A percentile compares a stretch with the other conserved stretches of the same genome.
Conservation (phyloP, 1,140 invertebrate species). For the Contarinia nasturtii region DNA sequence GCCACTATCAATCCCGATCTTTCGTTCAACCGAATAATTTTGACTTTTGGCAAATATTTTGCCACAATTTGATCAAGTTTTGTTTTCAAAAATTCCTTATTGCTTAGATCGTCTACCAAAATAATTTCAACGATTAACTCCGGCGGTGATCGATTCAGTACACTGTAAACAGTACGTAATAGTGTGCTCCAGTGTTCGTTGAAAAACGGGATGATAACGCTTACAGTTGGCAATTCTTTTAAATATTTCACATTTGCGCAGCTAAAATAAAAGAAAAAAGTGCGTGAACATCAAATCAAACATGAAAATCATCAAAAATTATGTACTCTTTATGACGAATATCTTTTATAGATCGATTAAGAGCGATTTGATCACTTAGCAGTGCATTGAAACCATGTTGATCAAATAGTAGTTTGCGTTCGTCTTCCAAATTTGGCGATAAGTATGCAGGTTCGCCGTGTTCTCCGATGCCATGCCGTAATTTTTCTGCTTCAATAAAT, state of each 20-base stretch:
- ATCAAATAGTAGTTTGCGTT: constrained; percentile 48
- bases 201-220: constrained; percentile 84
- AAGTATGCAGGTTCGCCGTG: constrained; percentile 44
- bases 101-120: constrained; percentile 79
- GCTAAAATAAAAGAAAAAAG: constrained; percentile 18
- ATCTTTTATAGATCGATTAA: constrained; percentile 65
- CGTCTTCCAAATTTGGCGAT: constrained; percentile 28
- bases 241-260: constrained; percentile 62
- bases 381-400: constrained; percentile 81
- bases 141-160: constrained; percentile 63
- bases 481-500: constrained; percentile 44
- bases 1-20: constrained; percentile 78
- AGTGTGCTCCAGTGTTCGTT: constrained; percentile 84
- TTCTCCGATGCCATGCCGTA: constrained; percentile 52
- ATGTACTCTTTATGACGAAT: constrained; percentile 54
- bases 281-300: too few relatives aligned
- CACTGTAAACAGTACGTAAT: constrained; percentile 65
- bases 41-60: constrained; percentile 53
- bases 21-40: constrained; percentile 47
- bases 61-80: constrained; percentile 57
- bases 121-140: constrained; percentile 78
- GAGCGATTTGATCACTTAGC: constrained; percentile 71
- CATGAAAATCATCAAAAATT: too few relatives aligned
- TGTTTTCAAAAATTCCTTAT: constrained; percentile 47
- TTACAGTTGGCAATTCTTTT: constrained; percentile 48